phyloP scores from a whole-genome alignment of 2,113 vertebrate genomes.

The Ophthalmolycus amberensis region DNA sequence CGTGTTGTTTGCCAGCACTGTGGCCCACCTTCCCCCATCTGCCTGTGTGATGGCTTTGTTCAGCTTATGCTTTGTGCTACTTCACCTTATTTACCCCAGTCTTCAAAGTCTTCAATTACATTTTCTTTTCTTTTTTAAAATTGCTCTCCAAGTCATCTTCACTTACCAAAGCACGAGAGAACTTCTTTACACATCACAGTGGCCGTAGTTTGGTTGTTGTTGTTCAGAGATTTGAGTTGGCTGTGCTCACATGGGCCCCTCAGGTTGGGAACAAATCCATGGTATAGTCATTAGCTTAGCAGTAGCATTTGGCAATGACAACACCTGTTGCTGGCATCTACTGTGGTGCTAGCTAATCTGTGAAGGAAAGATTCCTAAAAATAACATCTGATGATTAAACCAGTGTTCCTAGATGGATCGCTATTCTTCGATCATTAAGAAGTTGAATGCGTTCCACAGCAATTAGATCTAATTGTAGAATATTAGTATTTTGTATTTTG shows the following conservation, averaged over 20 bases:
- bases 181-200: neutral
- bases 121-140: constrained; percentile 14
- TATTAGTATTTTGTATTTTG: neutral
- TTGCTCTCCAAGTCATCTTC: neutral
- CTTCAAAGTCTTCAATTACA: neutral
- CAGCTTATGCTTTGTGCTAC: neutral
- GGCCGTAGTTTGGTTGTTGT: constrained; percentile 25
- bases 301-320: constrained; percentile 25
- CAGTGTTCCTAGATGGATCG: constrained; percentile 9
- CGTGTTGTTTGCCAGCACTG: neutral
- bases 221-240: constrained; percentile 34
- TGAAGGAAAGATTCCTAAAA: constrained; percentile 42
- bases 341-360: constrained; percentile 41
- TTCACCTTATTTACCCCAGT: neutral
- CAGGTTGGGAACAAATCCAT: constrained; percentile 20
- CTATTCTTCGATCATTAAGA: constrained; percentile 49
- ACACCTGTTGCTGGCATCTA: constrained; percentile 56
- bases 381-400: constrained; percentile 42
- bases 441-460: constrained; percentile 25
- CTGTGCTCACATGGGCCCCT: constrained; percentile 1
- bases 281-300: constrained; percentile 49
- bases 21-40: neutral
- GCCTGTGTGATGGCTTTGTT: constrained; percentile 7
- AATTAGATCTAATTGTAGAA: constrained; percentile 38
- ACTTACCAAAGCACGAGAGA: constrained; percentile 2